These are phyloP conservation scores for Enteromius afrohamiltoni DNA, from an alignment of 2,797 vertebrate species.

Conservation along the genomic window DNA sequence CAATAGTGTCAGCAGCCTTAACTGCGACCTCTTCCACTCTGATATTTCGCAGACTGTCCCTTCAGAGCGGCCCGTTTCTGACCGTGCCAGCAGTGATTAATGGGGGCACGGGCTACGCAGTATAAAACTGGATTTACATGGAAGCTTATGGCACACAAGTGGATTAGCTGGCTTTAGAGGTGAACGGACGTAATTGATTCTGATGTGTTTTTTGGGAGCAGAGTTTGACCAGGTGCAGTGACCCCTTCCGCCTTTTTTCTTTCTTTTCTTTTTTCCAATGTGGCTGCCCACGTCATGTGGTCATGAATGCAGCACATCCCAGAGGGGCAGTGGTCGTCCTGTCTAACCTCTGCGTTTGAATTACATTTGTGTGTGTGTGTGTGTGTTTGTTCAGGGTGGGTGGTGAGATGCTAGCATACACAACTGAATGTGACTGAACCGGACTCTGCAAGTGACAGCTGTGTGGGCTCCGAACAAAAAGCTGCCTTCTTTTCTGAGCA, in stretches of 20 bases:
- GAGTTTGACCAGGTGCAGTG: conserved; percentile 66
- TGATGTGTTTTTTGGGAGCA: conserved; percentile 52
- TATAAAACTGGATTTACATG: conserved; percentile 79
- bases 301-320: conserved; percentile 60
- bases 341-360: conserved; percentile 53
- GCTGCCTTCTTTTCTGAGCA: conserved; percentile 70
- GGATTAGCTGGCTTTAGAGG: conserved; percentile 74
- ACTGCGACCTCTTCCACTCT: conserved; percentile 35
- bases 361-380: conserved; percentile 49
- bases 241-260: conserved; percentile 42
- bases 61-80: conserved; percentile 27
- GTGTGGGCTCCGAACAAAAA: conserved; percentile 76
- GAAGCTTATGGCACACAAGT: conserved; percentile 76
- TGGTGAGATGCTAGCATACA: conserved; percentile 64
- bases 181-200: conserved; percentile 57
- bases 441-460: conserved; percentile 74
- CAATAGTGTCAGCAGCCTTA: conserved; percentile 29
- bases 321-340: conserved; percentile 56
- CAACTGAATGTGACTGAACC: conserved; percentile 66
- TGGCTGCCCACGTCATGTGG: conserved; percentile 55
- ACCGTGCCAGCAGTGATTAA: conserved; percentile 51
- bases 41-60: conserved; percentile 35
- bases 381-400: conserved; percentile 57
- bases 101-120: conserved; percentile 41
- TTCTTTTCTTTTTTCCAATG: not conserved